Evolutionary conservation across 2,888 invertebrate species (phyloP).

Genomic region (Aleiodes alternator): DNA sequence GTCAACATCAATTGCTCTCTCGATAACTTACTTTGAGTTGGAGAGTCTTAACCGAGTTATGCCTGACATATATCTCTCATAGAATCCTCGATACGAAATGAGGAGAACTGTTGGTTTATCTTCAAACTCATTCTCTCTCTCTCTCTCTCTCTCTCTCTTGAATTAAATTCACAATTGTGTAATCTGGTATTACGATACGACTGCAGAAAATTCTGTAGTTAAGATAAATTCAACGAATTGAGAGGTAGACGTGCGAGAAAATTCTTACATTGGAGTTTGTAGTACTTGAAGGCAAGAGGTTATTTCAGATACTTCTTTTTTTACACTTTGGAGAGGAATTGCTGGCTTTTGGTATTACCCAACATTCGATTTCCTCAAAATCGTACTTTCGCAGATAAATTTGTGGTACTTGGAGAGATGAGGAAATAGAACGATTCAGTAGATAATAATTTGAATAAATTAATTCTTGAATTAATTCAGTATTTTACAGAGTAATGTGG

Average conservation of each 20-base stretch:
- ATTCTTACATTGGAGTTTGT: no score
- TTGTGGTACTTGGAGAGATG: no score
- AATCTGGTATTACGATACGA: slow-evolving; percentile 39
- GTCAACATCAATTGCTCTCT: slow-evolving; percentile 14
- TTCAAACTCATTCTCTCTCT: background rate
- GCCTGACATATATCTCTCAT: background rate
- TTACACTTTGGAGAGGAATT: no score
- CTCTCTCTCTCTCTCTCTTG: background rate
- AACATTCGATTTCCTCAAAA: no score
- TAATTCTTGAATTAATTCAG: no score
- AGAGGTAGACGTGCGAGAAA: background rate
- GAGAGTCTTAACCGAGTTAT: slow-evolving; percentile 13
- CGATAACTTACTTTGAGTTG: background rate
- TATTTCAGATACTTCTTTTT: no score
- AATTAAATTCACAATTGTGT: slow-evolving; percentile 21
- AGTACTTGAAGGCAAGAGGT: no score
- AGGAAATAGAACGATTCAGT: no score
- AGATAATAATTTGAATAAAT: no score
- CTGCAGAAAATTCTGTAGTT: slow-evolving; percentile 22
- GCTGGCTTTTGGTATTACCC: no score
- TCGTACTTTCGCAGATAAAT: no score
- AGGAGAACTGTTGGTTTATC: slow-evolving; percentile 24
- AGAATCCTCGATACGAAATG: background rate
- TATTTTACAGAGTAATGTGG: no score
- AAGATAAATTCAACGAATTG: slow-evolving; percentile 28